Conservation (phyloP, 2,888 invertebrate species). For the Aporophyla lueneburgensis region DNA sequence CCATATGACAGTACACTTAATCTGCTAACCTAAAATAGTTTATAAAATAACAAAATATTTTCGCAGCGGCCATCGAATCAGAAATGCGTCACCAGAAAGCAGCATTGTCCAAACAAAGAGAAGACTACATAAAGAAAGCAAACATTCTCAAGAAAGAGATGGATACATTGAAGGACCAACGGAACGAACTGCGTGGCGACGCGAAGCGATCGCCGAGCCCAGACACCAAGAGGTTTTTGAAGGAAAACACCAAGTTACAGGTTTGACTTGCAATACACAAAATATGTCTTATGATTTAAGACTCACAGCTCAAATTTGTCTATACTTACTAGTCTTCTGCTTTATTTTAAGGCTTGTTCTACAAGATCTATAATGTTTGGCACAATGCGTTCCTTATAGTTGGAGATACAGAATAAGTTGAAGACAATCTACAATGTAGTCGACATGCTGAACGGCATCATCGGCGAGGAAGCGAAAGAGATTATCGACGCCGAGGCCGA, state of each 20-base stretch:
- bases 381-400: constrained; percentile 84
- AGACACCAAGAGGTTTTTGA: constrained; percentile 94
- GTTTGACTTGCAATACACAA: constrained; percentile 86
- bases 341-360: constrained; percentile 58
- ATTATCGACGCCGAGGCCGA: constrained; percentile 73
- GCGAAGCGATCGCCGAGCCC: constrained; percentile 93
- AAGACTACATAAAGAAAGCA: constrained; percentile 95
- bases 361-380: constrained; percentile 56
- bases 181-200: constrained; percentile 93
- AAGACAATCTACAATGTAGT: constrained; percentile 96
- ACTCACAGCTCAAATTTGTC: constrained; percentile 56
- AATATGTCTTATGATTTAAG: constrained; percentile 42
- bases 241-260: constrained; percentile 96
- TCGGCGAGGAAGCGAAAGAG: constrained; percentile 92
- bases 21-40: constrained; percentile 56
- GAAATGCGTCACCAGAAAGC: constrained; percentile 96
- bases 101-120: constrained; percentile 94
- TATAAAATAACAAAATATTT: constrained; percentile 66
- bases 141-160: constrained; percentile 94
- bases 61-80: constrained; percentile 93
- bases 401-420: constrained; percentile 94
- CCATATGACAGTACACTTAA: constrained; percentile 61
- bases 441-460: constrained; percentile 96
- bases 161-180: constrained; percentile 94
- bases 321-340: constrained; percentile 49